Evolutionary conservation across 2,113 vertebrate species (phyloP).

Genomic region (Gnathonemus echidnorhynchus): DNA sequence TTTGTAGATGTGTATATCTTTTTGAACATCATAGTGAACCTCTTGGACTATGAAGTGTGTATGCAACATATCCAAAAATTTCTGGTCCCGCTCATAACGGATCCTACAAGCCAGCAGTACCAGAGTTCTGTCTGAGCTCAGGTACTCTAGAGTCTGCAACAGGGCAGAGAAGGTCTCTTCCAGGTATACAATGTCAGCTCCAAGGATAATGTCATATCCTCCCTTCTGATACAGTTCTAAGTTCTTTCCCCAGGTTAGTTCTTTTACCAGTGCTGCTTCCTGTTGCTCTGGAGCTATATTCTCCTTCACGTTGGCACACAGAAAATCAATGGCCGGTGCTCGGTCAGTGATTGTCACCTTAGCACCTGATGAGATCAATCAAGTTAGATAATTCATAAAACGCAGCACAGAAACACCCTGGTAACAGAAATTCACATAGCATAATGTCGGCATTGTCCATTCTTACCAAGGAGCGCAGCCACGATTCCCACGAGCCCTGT

Average conservation of each 20-base stretch:
- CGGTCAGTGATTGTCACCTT: constrained; percentile 85
- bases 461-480: constrained; percentile 78
- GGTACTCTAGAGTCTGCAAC: constrained; percentile 73
- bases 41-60: constrained; percentile 62
- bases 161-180: constrained; percentile 83
- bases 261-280: constrained; percentile 62
- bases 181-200: constrained; percentile 90
- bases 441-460: neutral
- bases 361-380: constrained; percentile 61
- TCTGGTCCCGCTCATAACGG: constrained; percentile 79
- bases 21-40: constrained; percentile 71
- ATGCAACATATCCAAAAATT: constrained; percentile 75
- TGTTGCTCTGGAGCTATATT: constrained; percentile 69
- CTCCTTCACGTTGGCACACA: constrained; percentile 72
- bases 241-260: constrained; percentile 81
- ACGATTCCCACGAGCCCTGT: constrained; percentile 92
- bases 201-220: constrained; percentile 77
- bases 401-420: neutral
- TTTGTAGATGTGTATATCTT: constrained; percentile 79
- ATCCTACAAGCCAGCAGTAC: constrained; percentile 83
- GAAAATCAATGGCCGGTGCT: constrained; percentile 71
- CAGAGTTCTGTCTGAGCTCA: constrained; percentile 62
- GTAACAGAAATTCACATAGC: neutral
- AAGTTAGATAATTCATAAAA: neutral
- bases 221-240: constrained; percentile 64